These are phyloP conservation scores for Rostratula benghalensis DNA, from an alignment of 2,113 vertebrate genomes.

Conservation along the genomic window DNA sequence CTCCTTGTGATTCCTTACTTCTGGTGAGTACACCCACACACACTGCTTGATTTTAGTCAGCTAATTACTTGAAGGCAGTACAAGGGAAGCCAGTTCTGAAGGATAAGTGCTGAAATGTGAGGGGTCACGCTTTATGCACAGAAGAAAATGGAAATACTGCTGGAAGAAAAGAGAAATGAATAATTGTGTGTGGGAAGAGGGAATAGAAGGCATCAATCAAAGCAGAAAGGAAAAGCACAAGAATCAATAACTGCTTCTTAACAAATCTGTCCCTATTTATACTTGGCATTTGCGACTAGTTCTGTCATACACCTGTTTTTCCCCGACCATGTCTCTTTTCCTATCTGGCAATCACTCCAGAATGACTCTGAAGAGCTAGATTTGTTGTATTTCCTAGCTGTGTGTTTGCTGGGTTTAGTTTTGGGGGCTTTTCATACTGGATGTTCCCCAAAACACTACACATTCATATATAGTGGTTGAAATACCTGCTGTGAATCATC, in stretches of 20 bases:
- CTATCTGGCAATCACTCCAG: neutral
- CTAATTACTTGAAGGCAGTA: neutral
- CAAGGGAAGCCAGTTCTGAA: neutral
- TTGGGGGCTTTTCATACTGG: neutral
- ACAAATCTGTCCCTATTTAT: neutral
- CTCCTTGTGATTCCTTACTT: neutral
- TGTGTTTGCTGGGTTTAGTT: neutral
- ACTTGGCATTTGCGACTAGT: neutral
- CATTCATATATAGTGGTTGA: neutral
- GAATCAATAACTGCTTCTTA: constrained; percentile 17
- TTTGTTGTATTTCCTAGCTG: neutral
- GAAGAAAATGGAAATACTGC: neutral
- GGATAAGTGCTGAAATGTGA: neutral
- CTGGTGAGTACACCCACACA: neutral
- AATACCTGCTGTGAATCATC: neutral
- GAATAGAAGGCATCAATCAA: constrained; percentile 5
- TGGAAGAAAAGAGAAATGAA: neutral
- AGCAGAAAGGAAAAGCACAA: neutral
- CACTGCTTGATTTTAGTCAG: neutral
- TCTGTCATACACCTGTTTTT: neutral
- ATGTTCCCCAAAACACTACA: neutral
- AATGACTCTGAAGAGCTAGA: neutral
- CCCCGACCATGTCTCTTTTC: neutral
- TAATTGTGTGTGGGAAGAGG: neutral
- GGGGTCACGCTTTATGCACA: neutral